phyloP scores from a whole-genome alignment of 2,888 invertebrate species.

The Gryllus longicercus region DNA sequence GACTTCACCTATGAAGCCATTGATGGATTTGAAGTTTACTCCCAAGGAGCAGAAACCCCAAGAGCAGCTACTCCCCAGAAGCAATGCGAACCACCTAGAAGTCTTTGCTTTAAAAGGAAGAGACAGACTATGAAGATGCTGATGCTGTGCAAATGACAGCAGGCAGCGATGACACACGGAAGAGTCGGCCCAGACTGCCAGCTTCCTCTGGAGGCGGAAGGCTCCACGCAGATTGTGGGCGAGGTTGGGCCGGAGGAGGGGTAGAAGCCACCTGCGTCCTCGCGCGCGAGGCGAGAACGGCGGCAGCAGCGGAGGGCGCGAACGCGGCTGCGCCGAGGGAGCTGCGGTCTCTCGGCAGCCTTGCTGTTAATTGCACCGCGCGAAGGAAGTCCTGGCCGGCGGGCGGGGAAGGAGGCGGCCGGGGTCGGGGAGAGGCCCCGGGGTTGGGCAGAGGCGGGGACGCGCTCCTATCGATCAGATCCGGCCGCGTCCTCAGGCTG shows the following conservation, averaged over 20 bases:
- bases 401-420: not conserved
- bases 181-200: no score
- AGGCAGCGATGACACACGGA: no score
- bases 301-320: not conserved
- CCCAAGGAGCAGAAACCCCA: no score
- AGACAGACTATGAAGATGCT: no score
- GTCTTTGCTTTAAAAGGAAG: no score
- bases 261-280: not conserved
- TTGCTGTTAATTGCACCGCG: not conserved
- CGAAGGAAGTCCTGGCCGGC: not conserved
- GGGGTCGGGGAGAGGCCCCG: not conserved
- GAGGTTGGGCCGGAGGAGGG: not conserved
- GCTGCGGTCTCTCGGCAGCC: not conserved
- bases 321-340: not conserved
- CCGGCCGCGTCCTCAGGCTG: slow-evolving; percentile 3
- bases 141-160: no score
- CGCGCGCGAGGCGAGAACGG: not conserved
- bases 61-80: no score
- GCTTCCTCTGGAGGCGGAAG: no score
- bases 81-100: no score
- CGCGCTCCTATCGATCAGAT: slow-evolving; percentile 17
- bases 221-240: no score
- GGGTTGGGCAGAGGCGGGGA: not conserved
- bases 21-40: no score
- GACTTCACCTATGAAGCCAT: no score